A percentile compares a stretch with the other conserved stretches of the same genome.
These are phyloP conservation scores for Ichneumon xanthorius DNA, from an alignment of 2,888 invertebrate species.

Conservation along the genomic window DNA sequence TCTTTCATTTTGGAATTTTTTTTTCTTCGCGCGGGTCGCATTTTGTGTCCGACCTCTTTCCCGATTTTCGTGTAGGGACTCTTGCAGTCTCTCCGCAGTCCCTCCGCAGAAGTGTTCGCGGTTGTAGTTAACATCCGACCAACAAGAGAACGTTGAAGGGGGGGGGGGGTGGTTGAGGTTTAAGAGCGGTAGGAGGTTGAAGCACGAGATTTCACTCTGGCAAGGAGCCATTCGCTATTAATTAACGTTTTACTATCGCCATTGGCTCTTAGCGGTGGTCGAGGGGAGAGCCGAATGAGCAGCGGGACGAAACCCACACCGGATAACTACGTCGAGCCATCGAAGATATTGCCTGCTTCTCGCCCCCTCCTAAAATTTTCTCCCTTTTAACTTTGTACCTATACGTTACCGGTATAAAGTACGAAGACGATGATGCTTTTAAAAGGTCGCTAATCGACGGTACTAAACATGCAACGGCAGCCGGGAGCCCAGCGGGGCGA, in stretches of 20 bases:
- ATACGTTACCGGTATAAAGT: background rate
- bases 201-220: conserved; percentile 41
- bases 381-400: conserved; percentile 66
- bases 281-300: conserved; percentile 42
- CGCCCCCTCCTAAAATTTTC: conserved; percentile 66
- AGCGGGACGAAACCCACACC: conserved; percentile 32
- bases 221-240: conserved; percentile 79
- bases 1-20: no score
- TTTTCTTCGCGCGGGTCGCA: no score
- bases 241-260: conserved; percentile 82
- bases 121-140: background rate
- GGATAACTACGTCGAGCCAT: conserved; percentile 53
- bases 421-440: conserved; percentile 69
- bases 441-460: conserved; percentile 81
- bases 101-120: background rate
- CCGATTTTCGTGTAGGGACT: no score
- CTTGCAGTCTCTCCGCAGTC: background rate
- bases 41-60: no score
- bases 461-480: conserved; percentile 72
- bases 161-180: background rate
- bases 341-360: conserved; percentile 56
- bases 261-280: conserved; percentile 70
- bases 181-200: conserved; percentile 16
- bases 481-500: background rate
- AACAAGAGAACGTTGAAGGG: background rate